phyloP scores from a whole-genome alignment of 2,888 invertebrate genomes.

The Syritta pipiens region DNA sequence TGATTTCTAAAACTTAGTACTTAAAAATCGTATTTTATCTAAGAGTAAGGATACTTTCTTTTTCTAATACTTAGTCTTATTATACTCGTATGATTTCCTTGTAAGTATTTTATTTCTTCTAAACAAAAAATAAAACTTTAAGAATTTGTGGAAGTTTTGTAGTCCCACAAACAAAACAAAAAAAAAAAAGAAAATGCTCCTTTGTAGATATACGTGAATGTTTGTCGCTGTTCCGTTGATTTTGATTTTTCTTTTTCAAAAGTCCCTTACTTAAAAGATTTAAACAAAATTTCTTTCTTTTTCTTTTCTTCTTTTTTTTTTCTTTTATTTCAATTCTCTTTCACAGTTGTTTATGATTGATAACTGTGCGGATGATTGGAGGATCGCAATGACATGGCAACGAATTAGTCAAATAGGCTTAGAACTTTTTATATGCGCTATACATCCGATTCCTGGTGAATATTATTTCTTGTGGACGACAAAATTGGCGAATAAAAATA shows the following conservation, averaged over 20 bases:
- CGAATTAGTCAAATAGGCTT: constrained; percentile 94
- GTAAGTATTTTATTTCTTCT: too few relatives aligned
- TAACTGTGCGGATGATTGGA: constrained; percentile 99
- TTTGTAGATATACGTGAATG: constrained; percentile 63
- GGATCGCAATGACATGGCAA: constrained; percentile 99
- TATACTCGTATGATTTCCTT: too few relatives aligned
- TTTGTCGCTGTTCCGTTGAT: constrained; percentile 61
- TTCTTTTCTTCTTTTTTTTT: constrained; percentile 42
- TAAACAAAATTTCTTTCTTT: constrained; percentile 70
- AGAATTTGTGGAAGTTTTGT: constrained; percentile 29
- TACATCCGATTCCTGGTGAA: constrained; percentile 98
- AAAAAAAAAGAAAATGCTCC: constrained; percentile 35
- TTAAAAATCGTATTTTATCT: neutral
- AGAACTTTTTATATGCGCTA: constrained; percentile 96
- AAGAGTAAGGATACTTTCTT: too few relatives aligned
- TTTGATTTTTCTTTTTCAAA: constrained; percentile 72
- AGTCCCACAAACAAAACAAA: constrained; percentile 30
- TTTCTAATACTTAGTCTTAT: too few relatives aligned
- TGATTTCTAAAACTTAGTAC: neutral
- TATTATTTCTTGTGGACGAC: constrained; percentile 98
- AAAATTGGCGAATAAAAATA: constrained; percentile 93
- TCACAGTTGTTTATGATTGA: constrained; percentile 99
- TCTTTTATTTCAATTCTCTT: constrained; percentile 8
- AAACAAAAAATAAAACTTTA: constrained; percentile 48
- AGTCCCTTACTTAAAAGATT: too few relatives aligned